Base-by-base conservation (phyloP, 2,113 vertebrate species). In the Pterocles gutturalis region DNA sequence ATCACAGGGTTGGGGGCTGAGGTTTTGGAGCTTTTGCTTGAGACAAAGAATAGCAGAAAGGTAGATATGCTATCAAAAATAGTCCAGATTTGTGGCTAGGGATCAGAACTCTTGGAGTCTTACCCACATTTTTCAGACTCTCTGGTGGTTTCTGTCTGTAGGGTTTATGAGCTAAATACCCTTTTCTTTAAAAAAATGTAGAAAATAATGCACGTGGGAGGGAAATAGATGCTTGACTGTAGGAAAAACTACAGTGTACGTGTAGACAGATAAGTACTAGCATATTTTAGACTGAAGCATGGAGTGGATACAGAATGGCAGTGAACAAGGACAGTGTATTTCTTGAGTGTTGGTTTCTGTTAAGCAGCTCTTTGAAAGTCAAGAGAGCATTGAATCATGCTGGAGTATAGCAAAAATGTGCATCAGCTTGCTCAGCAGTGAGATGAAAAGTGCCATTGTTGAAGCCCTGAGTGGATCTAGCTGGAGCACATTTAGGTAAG, bases 21-120 rank as follows among this genome's bases (percentile, higher is more conserved):
- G 73, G 36, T 75, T 89, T 96, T 92, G 80, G 92, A 95, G 70
- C 22, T 87, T 87, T 78, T 91, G 80, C 94, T 84, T 65, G 57
- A 96, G 89, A 94, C 90, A 94, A 91, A 93, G 70, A 92, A 76
- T 69, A 96, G 94, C 87, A 95, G 53, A 95, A 89, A 95, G 92
- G 97, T 97, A 95, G 72, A 81, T 89, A 61, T 89, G 53, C 66
- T 96, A 90, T 94, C 79, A 92, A 93, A 96, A 96, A 95, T 79
- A 97, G 89, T 72, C 83, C 62, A 87, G 87, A 84, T 94, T 87
- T 95, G 95, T 95, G 94, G 86, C 94, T 72, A 65, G 91, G 66
- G 81, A 95, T 93, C 95, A 93, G 86, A 96, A 61, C 46, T 93
- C 69, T 92, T 95, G 89, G 92, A 93, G 83, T 77, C 90, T 94